Evolutionary conservation across 92 coral and sea anemone genomes (phyloP).

Genomic region (Epizoanthus ramosus): DNA sequence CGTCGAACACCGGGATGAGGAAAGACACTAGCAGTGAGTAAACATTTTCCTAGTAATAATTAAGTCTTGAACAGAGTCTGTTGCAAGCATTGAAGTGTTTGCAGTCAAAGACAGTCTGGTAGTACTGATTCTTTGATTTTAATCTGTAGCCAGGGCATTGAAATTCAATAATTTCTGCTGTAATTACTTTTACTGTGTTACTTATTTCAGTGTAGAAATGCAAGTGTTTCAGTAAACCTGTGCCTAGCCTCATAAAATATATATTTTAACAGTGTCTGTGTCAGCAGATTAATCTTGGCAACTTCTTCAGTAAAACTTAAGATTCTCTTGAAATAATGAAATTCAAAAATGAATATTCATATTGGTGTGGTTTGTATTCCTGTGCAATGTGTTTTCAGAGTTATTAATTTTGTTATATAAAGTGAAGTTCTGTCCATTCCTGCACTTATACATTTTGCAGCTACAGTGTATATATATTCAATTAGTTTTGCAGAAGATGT

Average conservation of each 20-base stretch:
- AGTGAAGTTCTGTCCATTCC: background rate
- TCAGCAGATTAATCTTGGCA: too few species aligned
- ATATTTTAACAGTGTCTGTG: background rate
- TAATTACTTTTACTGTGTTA: background rate
- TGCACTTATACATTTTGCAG: background rate
- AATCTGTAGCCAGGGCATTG: background rate
- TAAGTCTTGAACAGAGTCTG: background rate
- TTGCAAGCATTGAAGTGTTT: background rate
- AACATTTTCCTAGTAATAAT: slow-evolving; percentile 1
- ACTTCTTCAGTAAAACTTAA: background rate
- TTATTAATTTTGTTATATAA: background rate
- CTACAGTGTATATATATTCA: background rate
- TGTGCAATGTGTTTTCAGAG: background rate
- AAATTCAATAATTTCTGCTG: background rate
- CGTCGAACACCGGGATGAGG: slow-evolving; percentile 39
- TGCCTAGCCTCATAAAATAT: background rate
- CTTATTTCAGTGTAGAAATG: background rate
- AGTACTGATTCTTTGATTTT: slow-evolving; percentile 29
- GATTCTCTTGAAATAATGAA: slow-evolving; percentile 4
- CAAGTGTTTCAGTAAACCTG: background rate
- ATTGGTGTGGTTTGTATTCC: background rate
- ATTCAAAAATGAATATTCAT: background rate
- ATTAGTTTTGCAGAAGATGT: background rate
- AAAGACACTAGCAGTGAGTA: slow-evolving; percentile 41
- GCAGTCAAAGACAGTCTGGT: background rate